phyloP scores from a whole-genome alignment of 2,797 vertebrate species.

The Nyctibius grandis region DNA sequence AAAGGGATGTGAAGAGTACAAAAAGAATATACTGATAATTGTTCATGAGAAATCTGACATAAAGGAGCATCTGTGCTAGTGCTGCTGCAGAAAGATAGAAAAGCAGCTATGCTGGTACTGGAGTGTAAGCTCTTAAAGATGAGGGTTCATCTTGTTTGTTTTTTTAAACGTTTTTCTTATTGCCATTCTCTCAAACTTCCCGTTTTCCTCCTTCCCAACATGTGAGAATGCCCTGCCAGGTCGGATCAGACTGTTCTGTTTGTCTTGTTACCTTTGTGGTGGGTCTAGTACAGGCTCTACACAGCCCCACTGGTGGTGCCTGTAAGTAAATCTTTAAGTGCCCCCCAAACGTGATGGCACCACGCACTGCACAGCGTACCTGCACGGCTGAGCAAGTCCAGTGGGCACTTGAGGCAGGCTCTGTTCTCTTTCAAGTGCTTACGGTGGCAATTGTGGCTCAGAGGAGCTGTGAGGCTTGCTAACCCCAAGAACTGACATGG shows the following conservation, averaged over 20 bases:
- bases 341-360: background rate
- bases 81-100: background rate
- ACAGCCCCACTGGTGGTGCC: too few relatives aligned
- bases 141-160: background rate
- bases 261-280: background rate
- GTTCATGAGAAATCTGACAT: background rate
- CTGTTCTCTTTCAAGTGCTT: background rate
- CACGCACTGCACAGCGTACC: rapidly evolving
- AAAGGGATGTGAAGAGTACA: background rate
- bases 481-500: background rate
- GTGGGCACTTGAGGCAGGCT: background rate
- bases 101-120: background rate
- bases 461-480: background rate
- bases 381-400: background rate
- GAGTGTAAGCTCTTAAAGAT: background rate
- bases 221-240: background rate
- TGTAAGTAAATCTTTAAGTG: too few relatives aligned
- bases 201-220: background rate
- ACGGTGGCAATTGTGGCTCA: background rate
- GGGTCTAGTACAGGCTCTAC: too few relatives aligned
- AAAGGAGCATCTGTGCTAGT: background rate
- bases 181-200: background rate
- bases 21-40: background rate
- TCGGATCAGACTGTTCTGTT: background rate
- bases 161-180: background rate